phyloP scores from a whole-genome alignment of 2,113 vertebrate species.

The Crotalus horridus region DNA sequence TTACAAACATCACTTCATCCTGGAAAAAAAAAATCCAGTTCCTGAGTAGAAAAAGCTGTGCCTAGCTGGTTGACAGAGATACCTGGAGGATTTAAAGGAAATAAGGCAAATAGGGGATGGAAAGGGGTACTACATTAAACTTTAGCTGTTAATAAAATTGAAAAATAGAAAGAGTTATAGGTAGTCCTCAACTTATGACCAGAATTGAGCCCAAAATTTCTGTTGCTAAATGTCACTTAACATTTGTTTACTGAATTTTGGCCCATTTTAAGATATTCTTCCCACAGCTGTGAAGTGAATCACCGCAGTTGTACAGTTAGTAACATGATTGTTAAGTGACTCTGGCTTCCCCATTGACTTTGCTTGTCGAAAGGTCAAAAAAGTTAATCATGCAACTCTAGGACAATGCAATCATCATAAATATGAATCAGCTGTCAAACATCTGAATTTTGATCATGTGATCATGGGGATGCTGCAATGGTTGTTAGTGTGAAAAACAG shows the following conservation, averaged over 20 bases:
- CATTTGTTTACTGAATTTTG: neutral
- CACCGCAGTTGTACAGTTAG: neutral
- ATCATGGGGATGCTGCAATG: neutral
- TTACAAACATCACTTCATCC: neutral
- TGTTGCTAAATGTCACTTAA: neutral
- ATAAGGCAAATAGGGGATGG: neutral
- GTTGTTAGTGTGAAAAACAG: neutral
- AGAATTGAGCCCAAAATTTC: neutral
- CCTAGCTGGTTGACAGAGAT: neutral
- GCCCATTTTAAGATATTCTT: neutral
- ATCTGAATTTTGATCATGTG: neutral
- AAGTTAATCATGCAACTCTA: neutral
- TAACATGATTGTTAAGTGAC: neutral
- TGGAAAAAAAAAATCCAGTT: neutral
- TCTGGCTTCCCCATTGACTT: neutral
- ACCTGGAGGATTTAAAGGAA: neutral
- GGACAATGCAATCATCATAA: neutral
- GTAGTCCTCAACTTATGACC: neutral
- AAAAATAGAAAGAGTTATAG: neutral
- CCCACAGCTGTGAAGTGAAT: neutral
- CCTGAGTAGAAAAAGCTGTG: neutral
- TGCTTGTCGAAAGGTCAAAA: neutral
- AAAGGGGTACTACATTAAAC: neutral
- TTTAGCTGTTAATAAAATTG: neutral
- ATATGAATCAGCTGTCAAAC: neutral